A percentile compares a stretch with the other conserved stretches of the same genome.
Conservation (phyloP, 2,113 vertebrate genomes). For the Carettochelys insculpta region DNA sequence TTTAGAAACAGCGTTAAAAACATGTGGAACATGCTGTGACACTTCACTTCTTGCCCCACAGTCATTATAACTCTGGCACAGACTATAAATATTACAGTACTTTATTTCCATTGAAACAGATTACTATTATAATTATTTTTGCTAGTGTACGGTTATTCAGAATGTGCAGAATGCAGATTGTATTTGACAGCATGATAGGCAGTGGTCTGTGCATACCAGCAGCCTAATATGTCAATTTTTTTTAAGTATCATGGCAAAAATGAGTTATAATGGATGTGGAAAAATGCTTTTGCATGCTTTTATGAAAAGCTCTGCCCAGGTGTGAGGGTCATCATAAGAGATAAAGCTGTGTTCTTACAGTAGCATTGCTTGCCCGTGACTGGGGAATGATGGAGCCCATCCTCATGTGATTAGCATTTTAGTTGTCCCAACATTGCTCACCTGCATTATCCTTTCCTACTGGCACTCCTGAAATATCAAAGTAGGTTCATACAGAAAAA, state of each 20-base stretch:
- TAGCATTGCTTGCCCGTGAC: background rate
- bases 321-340: background rate
- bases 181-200: background rate
- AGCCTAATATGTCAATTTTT: background rate
- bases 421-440: background rate
- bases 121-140: constrained; percentile 76
- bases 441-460: background rate
- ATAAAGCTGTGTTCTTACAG: background rate
- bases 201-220: background rate
- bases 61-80: constrained; percentile 81
- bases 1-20: constrained; percentile 84
- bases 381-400: background rate
- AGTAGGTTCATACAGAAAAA: background rate
- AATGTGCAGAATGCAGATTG: constrained; percentile 57
- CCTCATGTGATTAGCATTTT: background rate
- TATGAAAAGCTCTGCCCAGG: background rate
- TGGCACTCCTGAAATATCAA: background rate
- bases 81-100: constrained; percentile 83
- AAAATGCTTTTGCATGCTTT: background rate
- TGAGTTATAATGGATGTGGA: background rate
- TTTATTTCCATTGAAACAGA: constrained; percentile 81
- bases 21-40: constrained; percentile 86
- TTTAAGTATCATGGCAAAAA: background rate
- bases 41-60: constrained; percentile 81
- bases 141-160: constrained; percentile 58